Percentiles rank a stretch among this genome's conserved stretches.
These are phyloP conservation scores for Metaphire vulgaris DNA, from an alignment of 1,140 invertebrate genomes.

Conservation along the genomic window DNA sequence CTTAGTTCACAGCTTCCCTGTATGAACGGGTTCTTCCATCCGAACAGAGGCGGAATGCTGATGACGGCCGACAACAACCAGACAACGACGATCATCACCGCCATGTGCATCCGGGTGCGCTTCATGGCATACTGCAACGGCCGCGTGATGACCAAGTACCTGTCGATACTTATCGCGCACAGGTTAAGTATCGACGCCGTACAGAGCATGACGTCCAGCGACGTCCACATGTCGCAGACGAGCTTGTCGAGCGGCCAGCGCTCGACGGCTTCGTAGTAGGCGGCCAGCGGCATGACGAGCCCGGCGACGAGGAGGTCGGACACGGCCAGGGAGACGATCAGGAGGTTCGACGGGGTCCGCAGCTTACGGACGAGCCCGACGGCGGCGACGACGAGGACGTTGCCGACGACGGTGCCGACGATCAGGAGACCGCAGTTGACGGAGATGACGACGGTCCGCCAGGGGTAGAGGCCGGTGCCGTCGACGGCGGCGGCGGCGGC, in stretches of 20 bases:
- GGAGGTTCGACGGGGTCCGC: constrained; percentile 61
- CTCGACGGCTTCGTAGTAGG: constrained; percentile 43
- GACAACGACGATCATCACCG: constrained; percentile 52
- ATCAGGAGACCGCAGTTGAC: constrained; percentile 46
- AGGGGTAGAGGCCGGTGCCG: constrained; percentile 29
- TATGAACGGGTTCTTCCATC: constrained; percentile 42
- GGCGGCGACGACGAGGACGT: constrained; percentile 55
- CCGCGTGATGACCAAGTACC: constrained; percentile 56
- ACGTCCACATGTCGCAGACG: constrained; percentile 56
- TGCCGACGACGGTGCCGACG: constrained; percentile 50
- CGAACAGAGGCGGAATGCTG: constrained; percentile 53
- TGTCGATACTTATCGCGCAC: constrained; percentile 56
- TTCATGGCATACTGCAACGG: constrained; percentile 56
- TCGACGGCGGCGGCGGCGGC: no score
- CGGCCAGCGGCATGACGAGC: constrained; percentile 63
- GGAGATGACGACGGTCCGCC: constrained; percentile 39
- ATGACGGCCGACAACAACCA: constrained; percentile 54
- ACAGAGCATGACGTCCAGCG: constrained; percentile 56
- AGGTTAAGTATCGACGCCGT: constrained; percentile 57
- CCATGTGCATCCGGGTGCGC: constrained; percentile 50
- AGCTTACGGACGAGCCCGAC: constrained; percentile 54
- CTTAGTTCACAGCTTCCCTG: constrained; percentile 70
- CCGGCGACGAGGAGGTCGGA: constrained; percentile 68
- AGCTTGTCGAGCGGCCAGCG: constrained; percentile 52
- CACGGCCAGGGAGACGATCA: constrained; percentile 66